Percentiles rank a stretch among this genome's conserved stretches.
Conservation (phyloP, 2,888 invertebrate genomes). For the Agrypnus murinus region DNA sequence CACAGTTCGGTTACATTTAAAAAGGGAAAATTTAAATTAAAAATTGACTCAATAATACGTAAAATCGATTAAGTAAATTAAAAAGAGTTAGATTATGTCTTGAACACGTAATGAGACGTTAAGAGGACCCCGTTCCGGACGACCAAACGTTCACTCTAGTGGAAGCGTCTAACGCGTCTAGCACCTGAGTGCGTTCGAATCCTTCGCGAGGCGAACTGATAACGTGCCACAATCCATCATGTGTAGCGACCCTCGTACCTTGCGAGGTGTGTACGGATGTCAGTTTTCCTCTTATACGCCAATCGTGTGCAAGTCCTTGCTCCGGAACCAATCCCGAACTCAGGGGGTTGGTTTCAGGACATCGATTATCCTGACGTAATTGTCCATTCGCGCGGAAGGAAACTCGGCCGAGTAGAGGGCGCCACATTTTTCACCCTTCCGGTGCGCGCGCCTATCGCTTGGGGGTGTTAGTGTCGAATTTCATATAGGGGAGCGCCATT, state of each 20-base stretch:
- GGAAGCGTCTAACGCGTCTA: conserved; percentile 55
- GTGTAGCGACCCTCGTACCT: conserved; percentile 64
- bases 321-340: conserved; percentile 56
- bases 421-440: conserved; percentile 62
- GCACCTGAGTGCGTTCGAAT: conserved; percentile 55
- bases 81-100: conserved; percentile 52
- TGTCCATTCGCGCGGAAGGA: conserved; percentile 70
- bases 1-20: conserved; percentile 23
- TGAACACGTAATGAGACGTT: conserved; percentile 57
- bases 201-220: conserved; percentile 63
- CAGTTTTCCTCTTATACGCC: conserved; percentile 55
- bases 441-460: conserved; percentile 57
- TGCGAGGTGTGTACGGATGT: conserved; percentile 69
- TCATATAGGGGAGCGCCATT: conserved; percentile 52
- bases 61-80: conserved; percentile 56
- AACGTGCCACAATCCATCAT: conserved; percentile 65
- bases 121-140: conserved; percentile 57
- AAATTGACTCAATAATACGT: conserved; percentile 49
- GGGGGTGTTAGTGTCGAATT: conserved; percentile 57
- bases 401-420: conserved; percentile 69
- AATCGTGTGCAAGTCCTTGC: conserved; percentile 46
- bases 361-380: conserved; percentile 63
- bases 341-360: conserved; percentile 56
- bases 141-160: conserved; percentile 58
- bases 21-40: conserved; percentile 27